phyloP scores from a whole-genome alignment of 2,797 vertebrate species.

The Pogoniulus pusillus region DNA sequence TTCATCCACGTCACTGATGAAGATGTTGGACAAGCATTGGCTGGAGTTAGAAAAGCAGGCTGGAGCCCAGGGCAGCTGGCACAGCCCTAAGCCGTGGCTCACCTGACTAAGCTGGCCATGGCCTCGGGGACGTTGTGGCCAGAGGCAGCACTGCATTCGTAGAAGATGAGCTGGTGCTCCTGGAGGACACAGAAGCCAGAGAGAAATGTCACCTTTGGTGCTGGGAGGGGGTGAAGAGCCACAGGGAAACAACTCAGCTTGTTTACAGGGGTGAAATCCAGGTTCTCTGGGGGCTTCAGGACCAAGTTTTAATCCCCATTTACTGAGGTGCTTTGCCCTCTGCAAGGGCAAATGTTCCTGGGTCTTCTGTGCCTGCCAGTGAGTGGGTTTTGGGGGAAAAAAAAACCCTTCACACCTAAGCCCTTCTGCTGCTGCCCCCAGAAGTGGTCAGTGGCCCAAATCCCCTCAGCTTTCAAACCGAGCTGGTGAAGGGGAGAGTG shows the following conservation, averaged over 20 bases:
- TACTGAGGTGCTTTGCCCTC: too few species aligned
- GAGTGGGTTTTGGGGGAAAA: background rate
- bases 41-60: background rate
- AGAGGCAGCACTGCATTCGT: slow-evolving; percentile 90
- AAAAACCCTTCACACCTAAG: background rate
- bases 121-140: slow-evolving; percentile 87
- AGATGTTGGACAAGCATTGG: too few species aligned
- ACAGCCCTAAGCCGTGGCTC: slow-evolving; percentile 18
- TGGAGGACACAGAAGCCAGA: slow-evolving; percentile 60
- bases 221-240: background rate
- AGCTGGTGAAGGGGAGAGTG: background rate
- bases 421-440: background rate
- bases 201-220: background rate
- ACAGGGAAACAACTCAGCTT: background rate
- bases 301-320: background rate
- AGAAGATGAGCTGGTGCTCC: slow-evolving; percentile 86
- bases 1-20: too few species aligned
- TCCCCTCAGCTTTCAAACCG: background rate
- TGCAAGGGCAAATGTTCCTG: background rate
- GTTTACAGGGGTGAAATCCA: background rate
- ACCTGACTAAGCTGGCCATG: slow-evolving; percentile 86
- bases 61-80: background rate
- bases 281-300: background rate
- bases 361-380: background rate
- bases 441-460: background rate